Evolutionary conservation across 2,888 invertebrate genomes (phyloP), one percentile per base, ranked within the genome.

Genomic region (Pediacus dermestoides): DNA sequence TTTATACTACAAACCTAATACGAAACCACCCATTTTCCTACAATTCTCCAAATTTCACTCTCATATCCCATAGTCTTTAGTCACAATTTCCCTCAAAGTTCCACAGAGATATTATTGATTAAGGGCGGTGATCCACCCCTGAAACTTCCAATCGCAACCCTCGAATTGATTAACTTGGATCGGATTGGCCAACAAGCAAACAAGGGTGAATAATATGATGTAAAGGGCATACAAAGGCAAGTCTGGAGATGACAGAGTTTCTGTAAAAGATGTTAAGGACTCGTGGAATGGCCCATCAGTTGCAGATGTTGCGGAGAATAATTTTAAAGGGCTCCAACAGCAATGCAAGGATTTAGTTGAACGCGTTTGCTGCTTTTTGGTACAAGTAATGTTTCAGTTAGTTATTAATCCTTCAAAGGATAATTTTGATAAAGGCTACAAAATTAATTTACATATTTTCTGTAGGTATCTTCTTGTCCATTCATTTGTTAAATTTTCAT

Each of bases 1-100:
- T 61, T 56, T 61, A 61, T 58, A 56, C 26, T 32, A 13, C 11
- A 9, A 21, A n/a, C 10, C 7, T 15, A 9, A 10, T n/a, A n/a
- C n/a, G n/a, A n/a, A n/a, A n/a, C n/a, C n/a, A n/a, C n/a, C n/a
- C n/a, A n/a, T n/a, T n/a, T n/a, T n/a, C n/a, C n/a, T n/a, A n/a
- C n/a, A n/a, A n/a, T n/a, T n/a, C n/a, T n/a, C n/a, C n/a, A n/a
- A n/a, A n/a, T n/a, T n/a, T n/a, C n/a, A n/a, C n/a, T n/a, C n/a
- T n/a, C n/a, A n/a, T n/a, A 6, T 8, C 7, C 9, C 8, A 9
- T 30, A 8, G 7, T 11, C n/a, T 9, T 30, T 13, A 32, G 28
- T 22, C 2, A 7, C 10, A 12, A 14, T 31, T 38, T 11, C 30
- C 23, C 23, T 16, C 11, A 25, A 27, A 25, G 6, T n/a, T 7